Evolutionary conservation across 2,888 invertebrate genomes (phyloP).

Genomic region (Xestoiulus laeticollis): DNA sequence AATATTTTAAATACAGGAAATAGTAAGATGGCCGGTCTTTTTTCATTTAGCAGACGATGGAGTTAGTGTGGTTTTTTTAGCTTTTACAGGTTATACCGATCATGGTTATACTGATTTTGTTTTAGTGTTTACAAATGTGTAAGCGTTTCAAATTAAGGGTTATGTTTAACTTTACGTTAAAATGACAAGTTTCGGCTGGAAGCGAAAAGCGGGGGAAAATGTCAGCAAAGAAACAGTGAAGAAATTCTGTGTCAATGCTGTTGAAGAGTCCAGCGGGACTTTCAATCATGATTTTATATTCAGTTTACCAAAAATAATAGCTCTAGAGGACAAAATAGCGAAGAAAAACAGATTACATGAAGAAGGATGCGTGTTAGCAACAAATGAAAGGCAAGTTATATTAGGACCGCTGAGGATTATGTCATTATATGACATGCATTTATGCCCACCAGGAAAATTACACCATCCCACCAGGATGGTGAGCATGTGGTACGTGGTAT

Average conservation of each 20-base stretch:
- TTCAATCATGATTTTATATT: slow-evolving; percentile 49
- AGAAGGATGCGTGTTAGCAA: slow-evolving; percentile 62
- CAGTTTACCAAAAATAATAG: slow-evolving; percentile 58
- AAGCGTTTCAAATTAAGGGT: neutral
- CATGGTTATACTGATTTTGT: too few relatives aligned
- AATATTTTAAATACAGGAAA: neutral
- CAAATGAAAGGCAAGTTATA: slow-evolving; percentile 61
- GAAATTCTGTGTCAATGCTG: slow-evolving; percentile 60
- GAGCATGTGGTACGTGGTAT: too few relatives aligned
- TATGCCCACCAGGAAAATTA: too few relatives aligned
- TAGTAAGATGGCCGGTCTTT: too few relatives aligned
- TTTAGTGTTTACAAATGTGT: neutral
- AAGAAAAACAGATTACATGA: slow-evolving; percentile 61
- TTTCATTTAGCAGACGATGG: neutral
- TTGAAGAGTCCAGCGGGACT: slow-evolving; percentile 59
- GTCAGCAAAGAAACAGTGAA: slow-evolving; percentile 58
- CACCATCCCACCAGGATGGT: too few relatives aligned
- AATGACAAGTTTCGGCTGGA: slow-evolving; percentile 62
- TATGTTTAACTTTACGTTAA: too few relatives aligned
- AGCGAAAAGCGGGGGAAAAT: slow-evolving; percentile 61
- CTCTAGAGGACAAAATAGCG: slow-evolving; percentile 61
- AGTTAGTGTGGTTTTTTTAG: neutral
- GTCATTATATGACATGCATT: too few relatives aligned
- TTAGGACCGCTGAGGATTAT: too few relatives aligned
- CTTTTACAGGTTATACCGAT: neutral